Base-by-base conservation (phyloP, 2,888 invertebrate species). In the Phaonia tiefii region DNA sequence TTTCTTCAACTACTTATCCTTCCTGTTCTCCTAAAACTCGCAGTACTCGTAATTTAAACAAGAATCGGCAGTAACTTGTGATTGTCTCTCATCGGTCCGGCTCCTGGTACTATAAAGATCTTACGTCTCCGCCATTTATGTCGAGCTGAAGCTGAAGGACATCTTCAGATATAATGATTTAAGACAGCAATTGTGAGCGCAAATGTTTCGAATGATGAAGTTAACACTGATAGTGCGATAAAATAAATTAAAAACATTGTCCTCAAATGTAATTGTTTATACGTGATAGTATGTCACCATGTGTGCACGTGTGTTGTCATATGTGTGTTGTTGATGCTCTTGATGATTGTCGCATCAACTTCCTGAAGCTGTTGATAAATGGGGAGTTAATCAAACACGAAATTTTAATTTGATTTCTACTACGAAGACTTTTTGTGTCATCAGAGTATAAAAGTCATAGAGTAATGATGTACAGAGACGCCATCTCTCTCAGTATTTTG, bases 161-260 rank as follows among this genome's bases (percentile, higher is more conserved):
- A 25, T 22, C 22, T 54, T 25, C 25, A 25, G 54, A 22, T 13
- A 54, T 54, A 66, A 25, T 51, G 58, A 72, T 66, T 77, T 72
- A 72, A 65, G 71, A 77, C 58, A 71, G 56, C 56, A 71, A 71
- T 71, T 66, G 66, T 66, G 49, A 49, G 66, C 58, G 37, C 46
- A 71, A 71, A 75, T 69, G 70, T 65, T 54, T 54, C 54, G 37
- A 71, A 49, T 66, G 37, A 54, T 54, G 54, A 54, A 54, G 54
- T 77, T 71, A 66, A 72, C 66, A 77, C 71, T 58, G 39, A 8
- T 31, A 46, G 76, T 65, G 58, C 26, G 71, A 49, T 66, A 77
- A 75, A 75, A 65, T 76, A 54, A 70, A 70, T 54, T 63, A 70
- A 75, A 75, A 75, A 46, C 26, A 13, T 67, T 51, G 49, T 39